phyloP scores from a whole-genome alignment of 2,888 invertebrate genomes.

The Cryptocephalus primarius region DNA sequence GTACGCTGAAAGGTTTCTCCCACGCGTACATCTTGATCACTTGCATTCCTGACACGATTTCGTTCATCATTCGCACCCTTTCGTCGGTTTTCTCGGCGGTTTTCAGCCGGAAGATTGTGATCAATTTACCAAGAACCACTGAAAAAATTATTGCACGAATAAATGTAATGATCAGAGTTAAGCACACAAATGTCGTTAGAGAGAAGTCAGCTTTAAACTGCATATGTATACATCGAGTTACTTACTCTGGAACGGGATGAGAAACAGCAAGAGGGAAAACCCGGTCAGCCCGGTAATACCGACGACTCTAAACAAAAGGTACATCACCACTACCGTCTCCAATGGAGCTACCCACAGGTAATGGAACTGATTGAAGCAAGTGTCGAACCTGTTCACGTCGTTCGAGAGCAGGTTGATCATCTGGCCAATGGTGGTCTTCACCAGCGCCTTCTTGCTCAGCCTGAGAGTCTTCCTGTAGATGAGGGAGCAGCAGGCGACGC shows the following conservation, averaged over 20 bases:
- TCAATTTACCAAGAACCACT: slow-evolving; percentile 24
- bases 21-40: slow-evolving; percentile 68
- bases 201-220: too few species aligned
- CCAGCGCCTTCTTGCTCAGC: slow-evolving; percentile 70
- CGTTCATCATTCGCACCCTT: slow-evolving; percentile 56
- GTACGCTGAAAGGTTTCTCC: slow-evolving; percentile 52
- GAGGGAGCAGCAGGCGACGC: slow-evolving; percentile 53
- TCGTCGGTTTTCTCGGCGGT: slow-evolving; percentile 45
- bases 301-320: slow-evolving; percentile 50
- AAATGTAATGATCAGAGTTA: not conserved
- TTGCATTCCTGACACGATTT: slow-evolving; percentile 56
- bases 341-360: slow-evolving; percentile 73
- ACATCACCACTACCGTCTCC: slow-evolving; percentile 60
- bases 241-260: slow-evolving; percentile 39
- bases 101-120: slow-evolving; percentile 31
- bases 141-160: slow-evolving; percentile 6
- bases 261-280: slow-evolving; percentile 39
- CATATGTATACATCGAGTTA: not conserved
- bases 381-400: slow-evolving; percentile 79
- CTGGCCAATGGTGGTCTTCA: slow-evolving; percentile 66
- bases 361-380: slow-evolving; percentile 65
- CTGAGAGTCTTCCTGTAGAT: slow-evolving; percentile 56
- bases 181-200: too few species aligned
- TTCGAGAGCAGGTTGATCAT: slow-evolving; percentile 54
- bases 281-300: slow-evolving; percentile 45